phyloP scores from a whole-genome alignment of 2,888 invertebrate genomes.

The Stenichneumon culpator region DNA sequence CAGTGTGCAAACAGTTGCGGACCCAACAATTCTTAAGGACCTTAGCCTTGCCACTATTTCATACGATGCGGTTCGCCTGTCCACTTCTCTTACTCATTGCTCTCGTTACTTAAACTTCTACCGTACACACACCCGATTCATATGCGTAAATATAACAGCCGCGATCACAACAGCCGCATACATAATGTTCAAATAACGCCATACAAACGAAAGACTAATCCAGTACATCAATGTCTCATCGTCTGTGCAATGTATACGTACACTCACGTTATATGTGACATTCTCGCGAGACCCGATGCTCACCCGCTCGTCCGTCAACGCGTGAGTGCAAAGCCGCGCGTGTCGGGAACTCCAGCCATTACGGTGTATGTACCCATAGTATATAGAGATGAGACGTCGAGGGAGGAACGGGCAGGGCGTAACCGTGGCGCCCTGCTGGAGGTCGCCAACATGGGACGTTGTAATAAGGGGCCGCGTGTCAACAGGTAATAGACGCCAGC shows the following conservation, averaged over 20 bases:
- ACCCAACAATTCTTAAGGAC: constrained; percentile 12
- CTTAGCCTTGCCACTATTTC: constrained; percentile 29
- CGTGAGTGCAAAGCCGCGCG: constrained; percentile 36
- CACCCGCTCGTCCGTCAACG: constrained; percentile 8
- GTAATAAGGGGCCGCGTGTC: constrained; percentile 78
- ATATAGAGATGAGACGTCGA: constrained; percentile 47
- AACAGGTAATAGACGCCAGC: constrained; percentile 76
- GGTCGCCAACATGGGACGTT: constrained; percentile 63
- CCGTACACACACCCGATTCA: constrained; percentile 2
- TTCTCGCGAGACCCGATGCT: constrained; percentile 28
- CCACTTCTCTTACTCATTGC: constrained; percentile 22
- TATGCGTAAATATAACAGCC: constrained; percentile 9
- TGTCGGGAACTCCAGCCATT: constrained; percentile 13
- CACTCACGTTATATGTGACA: constrained; percentile 23
- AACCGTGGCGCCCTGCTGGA: constrained; percentile 56
- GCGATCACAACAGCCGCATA: background rate
- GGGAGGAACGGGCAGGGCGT: constrained; percentile 58
- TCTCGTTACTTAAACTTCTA: constrained; percentile 19
- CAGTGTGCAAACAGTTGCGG: background rate
- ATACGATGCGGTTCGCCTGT: constrained; percentile 45
- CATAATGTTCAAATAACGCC: constrained; percentile 26
- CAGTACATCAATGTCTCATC: background rate
- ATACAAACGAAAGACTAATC: background rate
- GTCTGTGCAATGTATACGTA: constrained; percentile 3
- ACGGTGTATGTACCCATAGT: constrained; percentile 1